Base-by-base conservation (phyloP, 2,113 vertebrate genomes). In the Austrofundulus limnaeus region DNA sequence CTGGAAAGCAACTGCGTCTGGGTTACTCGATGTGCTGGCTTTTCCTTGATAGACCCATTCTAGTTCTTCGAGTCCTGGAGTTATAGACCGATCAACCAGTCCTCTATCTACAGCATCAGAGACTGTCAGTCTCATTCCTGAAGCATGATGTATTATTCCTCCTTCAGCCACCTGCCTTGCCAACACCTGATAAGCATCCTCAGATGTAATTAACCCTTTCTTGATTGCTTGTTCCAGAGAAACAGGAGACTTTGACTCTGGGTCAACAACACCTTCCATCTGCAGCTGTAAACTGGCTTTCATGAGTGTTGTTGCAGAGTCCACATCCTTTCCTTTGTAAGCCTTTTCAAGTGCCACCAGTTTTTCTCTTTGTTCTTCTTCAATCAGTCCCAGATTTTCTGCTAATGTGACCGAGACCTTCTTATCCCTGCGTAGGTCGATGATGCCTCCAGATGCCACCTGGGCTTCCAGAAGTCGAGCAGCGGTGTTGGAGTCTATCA, bases 351-450 rank as follows among this genome's bases (percentile, higher is more conserved):
- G 80, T 19, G 87, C 91, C 46, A 91, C 77, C 65, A 99, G 91
- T 25, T 90, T 85, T 25, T 91, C 82, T 80, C 88, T 91, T 19
- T 92, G 88, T 2, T 65, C 59, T 2, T 94, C 90, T 0, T 91
- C 88, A 20, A 98, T 90, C 51, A 99, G 86, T 37, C 95, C 96
- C 61, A 97, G 87, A 14, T 94, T 97, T 50, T 92, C 93, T 75
- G 97, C 97, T 77, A 96, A 85, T 49, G 94, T 97, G 61, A 98
- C 96, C 0, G 96, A 99, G 42, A 98, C 24, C 23, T 93, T 97
- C 80, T 95, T 95, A 70, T 92, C 93, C 59, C 94, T 90, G 25
- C 90, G 93, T 59, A 97, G 66, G 72, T 99, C 96, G 48, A 95
- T 80, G 9, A 99, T 93, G n/a, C 97, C 97, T 17, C 97, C 97